Evolutionary conservation across 2,797 vertebrate genomes (phyloP).

Genomic region (Poeciliopsis paucimaculata): DNA sequence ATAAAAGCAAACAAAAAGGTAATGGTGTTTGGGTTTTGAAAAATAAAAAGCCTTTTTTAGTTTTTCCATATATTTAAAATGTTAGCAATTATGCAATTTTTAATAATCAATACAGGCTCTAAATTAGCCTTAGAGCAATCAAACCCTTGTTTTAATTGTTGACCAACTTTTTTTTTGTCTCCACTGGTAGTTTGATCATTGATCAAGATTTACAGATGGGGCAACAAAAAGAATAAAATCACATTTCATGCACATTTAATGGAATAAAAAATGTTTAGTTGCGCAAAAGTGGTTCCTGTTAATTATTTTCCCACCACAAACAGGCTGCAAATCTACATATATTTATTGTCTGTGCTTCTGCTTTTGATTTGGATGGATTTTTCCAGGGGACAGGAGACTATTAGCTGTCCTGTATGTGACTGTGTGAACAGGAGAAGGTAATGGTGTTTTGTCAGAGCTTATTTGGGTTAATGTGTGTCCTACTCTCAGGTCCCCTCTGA

Average conservation of each 20-base stretch:
- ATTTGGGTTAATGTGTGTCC: slow-evolving; percentile 81
- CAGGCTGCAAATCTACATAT: neutral
- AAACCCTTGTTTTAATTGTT: too few species aligned
- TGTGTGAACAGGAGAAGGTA: slow-evolving; percentile 73
- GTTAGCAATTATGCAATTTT: too few species aligned
- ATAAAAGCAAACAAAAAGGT: too few species aligned
- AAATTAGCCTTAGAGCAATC: too few species aligned
- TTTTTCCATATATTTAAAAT: too few species aligned
- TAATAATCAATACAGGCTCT: too few species aligned
- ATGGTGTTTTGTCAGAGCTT: slow-evolving; percentile 84
- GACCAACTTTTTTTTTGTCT: neutral
- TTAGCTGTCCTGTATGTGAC: slow-evolving; percentile 70
- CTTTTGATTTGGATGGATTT: slow-evolving; percentile 65
- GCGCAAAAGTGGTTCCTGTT: neutral
- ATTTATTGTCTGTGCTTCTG: slow-evolving; percentile 13
- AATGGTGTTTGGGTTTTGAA: too few species aligned
- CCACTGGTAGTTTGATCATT: too few species aligned
- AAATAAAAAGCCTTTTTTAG: too few species aligned
- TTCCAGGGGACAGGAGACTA: slow-evolving; percentile 63
- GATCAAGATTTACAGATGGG: neutral
- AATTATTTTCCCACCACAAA: neutral
- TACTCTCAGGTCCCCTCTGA: slow-evolving; percentile 71
- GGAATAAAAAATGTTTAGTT: neutral
- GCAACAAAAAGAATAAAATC: neutral
- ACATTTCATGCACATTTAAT: neutral